Evolutionary conservation across 2,113 vertebrate species (phyloP), one percentile per base, ranked within the genome.

Genomic region (Labeo catla): DNA sequence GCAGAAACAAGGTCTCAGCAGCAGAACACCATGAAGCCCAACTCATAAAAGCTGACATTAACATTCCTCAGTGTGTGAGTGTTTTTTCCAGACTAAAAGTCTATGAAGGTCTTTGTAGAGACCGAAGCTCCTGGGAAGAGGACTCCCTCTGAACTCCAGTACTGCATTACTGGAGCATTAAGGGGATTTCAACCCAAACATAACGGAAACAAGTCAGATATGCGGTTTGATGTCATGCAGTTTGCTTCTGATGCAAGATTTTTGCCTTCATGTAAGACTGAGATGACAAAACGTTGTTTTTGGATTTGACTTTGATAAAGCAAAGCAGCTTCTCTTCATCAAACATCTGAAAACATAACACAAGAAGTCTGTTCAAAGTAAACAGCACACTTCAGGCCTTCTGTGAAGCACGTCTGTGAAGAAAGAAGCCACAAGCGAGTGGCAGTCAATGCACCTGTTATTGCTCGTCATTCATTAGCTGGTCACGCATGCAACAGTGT

Each of bases 31-130:
- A 70, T 65, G 82, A 84, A 66, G 45, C 2, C 61, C 13, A 73
- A 72, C 66, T 84, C 54, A 87, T 84, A 87, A 87, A 87, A 80
- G 82, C 74, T 59, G 82, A 87, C 82, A 81, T 84, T 87, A 79
- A 87, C 63, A 79, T 84, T 87, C 82, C 76, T 81, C n/a, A 34
- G 66, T 52, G 34, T 49, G 50, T 72, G 34, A 19, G 76, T 8
- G 76, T 86, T 61, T 54, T 73, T 43, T 43, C 57, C 61, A 63
- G 4, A 15, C 45, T 54, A n/a, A 70, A 54, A 66, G 23, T 52
- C 63, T 39, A 83, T n/a, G 28, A 52, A 34, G 28, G 36, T 54
- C 45, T 52, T 83, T 83, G 79, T 34, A 19, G 15, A 81, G 59
- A 49, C 43, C 59, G 47, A 66, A 65, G 39, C 59, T 81, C 59